Conservation (phyloP, 92 coral and sea anemone species). For the Metridium senile region DNA sequence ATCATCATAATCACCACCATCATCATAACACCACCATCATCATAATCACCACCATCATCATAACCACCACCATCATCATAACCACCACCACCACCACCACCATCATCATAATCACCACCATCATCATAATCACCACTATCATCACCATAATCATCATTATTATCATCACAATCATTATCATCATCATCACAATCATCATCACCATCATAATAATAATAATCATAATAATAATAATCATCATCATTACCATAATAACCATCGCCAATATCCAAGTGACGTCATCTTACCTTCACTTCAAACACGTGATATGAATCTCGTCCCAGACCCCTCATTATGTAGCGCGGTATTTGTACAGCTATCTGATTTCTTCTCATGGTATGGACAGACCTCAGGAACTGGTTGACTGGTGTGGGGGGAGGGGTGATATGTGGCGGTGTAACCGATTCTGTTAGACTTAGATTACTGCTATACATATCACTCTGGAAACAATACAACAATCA, state of each 20-base stretch:
- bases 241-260: neutral
- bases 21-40: too few species aligned
- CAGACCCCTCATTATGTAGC: constrained; percentile 92
- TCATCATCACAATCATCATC: too few species aligned
- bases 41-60: too few species aligned
- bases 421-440: constrained; percentile 93
- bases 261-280: neutral
- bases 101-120: too few species aligned
- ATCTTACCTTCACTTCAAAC: constrained; percentile 94
- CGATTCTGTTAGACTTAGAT: constrained; percentile 84
- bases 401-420: constrained; percentile 98
- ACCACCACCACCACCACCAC: too few species aligned
- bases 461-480: constrained; percentile 81
- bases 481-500: constrained; percentile 17
- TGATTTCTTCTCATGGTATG: constrained; percentile 83
- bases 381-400: constrained; percentile 92
- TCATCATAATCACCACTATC: too few species aligned
- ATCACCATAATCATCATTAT: too few species aligned
- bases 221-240: neutral
- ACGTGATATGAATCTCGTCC: constrained; percentile 99
- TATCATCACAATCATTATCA: too few species aligned
- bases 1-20: too few species aligned
- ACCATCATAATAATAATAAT: too few species aligned
- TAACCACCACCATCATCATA: too few species aligned
- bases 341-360: constrained; percentile 92